phyloP scores from a whole-genome alignment of 2,797 vertebrate species.

The Hydrophis major region DNA sequence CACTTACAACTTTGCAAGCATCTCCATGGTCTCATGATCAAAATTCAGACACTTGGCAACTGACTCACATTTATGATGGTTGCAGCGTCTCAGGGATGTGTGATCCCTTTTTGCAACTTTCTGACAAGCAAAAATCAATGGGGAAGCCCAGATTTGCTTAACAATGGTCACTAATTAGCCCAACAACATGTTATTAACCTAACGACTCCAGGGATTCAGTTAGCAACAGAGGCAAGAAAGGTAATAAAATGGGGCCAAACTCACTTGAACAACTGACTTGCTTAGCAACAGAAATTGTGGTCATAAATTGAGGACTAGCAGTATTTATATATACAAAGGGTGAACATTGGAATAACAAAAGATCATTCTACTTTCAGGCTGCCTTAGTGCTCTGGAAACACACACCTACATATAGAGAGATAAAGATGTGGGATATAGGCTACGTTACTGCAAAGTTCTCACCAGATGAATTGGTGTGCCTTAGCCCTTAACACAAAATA shows the following conservation, averaged over 20 bases:
- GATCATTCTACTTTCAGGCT: not conserved
- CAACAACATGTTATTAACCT: not conserved
- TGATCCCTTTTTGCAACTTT: not conserved
- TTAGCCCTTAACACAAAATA: not conserved
- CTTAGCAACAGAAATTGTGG: too few species aligned
- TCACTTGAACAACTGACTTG: not conserved
- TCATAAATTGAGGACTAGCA: too few species aligned
- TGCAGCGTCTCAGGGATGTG: not conserved
- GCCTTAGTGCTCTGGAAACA: not conserved
- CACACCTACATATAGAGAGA: not conserved
- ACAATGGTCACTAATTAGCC: too few species aligned
- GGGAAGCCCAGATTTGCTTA: not conserved
- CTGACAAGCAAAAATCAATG: too few species aligned
- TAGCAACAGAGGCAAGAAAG: not conserved
- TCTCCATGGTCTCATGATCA: not conserved
- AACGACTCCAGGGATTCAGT: too few species aligned
- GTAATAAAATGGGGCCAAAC: not conserved
- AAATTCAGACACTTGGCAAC: not conserved
- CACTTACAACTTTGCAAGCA: not conserved
- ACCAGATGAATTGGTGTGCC: too few species aligned
- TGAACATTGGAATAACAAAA: not conserved
- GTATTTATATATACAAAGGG: not conserved
- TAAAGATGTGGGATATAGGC: not conserved
- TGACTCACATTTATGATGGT: not conserved
- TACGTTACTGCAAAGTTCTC: not conserved